A percentile compares a stretch with the other conserved stretches of the same genome.
Conservation (phyloP, 1,140 invertebrate genomes). For the Whitmania pigra region DNA sequence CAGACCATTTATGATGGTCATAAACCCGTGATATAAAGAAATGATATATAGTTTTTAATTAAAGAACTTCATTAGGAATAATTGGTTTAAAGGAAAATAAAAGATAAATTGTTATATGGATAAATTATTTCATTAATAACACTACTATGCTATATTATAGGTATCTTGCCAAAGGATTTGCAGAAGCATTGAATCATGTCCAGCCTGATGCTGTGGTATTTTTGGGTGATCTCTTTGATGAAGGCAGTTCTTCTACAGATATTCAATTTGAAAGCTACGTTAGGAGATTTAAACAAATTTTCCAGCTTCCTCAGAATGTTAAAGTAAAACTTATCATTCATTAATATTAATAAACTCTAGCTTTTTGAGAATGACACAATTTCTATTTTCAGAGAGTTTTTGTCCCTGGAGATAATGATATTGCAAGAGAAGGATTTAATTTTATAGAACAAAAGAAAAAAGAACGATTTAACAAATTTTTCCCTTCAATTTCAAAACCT, state of each 20-base stretch:
- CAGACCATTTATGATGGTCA: background rate
- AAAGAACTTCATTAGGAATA: background rate
- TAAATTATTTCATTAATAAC: background rate
- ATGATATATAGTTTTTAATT: too few species aligned
- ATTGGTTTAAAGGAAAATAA: background rate
- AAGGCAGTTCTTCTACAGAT: conserved; percentile 63
- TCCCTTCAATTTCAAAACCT: conserved; percentile 48
- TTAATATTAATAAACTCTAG: conserved; percentile 46
- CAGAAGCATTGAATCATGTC: conserved; percentile 55
- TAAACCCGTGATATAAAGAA: too few species aligned
- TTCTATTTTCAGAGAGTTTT: conserved; percentile 59
- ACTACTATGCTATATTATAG: conserved; percentile 44
- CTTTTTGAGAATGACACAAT: conserved; percentile 23
- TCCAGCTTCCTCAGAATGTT: conserved; percentile 27
- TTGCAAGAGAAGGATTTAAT: conserved; percentile 72
- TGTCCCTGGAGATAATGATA: conserved; percentile 85
- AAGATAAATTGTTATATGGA: conserved; percentile 19
- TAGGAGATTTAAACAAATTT: conserved; percentile 35
- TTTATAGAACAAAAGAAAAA: conserved; percentile 58
- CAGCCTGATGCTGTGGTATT: conserved; percentile 74
- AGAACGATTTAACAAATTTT: conserved; percentile 62
- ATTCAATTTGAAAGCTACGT: conserved; percentile 47
- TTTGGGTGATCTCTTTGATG: conserved; percentile 81
- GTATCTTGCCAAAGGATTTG: conserved; percentile 66
- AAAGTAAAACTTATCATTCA: background rate